Evolutionary conservation across 2,888 invertebrate species (phyloP).

Genomic region (Orthosia gracilis): DNA sequence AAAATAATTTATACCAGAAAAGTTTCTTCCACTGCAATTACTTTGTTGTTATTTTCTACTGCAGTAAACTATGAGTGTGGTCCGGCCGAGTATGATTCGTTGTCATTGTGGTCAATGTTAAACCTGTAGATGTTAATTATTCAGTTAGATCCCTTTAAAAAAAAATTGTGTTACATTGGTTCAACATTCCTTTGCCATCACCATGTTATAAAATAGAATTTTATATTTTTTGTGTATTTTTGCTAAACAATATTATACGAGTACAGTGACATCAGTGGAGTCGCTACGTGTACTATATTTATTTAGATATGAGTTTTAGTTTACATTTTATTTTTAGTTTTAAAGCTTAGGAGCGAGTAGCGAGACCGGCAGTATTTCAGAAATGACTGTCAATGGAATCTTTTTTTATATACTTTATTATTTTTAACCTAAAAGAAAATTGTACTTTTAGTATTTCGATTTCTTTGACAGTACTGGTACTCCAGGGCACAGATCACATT

Average conservation of each 20-base stretch:
- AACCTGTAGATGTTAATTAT: slow-evolving; percentile 37
- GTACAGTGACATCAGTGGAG: slow-evolving; percentile 31
- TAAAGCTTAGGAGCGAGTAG: slow-evolving; percentile 41
- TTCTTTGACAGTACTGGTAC: slow-evolving; percentile 34
- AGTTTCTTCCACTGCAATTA: neutral
- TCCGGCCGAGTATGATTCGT: slow-evolving; percentile 48
- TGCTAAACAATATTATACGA: slow-evolving; percentile 55
- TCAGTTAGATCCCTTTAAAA: slow-evolving; percentile 53
- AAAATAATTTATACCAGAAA: slow-evolving; percentile 21
- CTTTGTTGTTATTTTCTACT: slow-evolving; percentile 3
- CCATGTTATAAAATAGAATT: slow-evolving; percentile 37
- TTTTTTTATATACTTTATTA: slow-evolving; percentile 24
- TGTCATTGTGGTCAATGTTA: slow-evolving; percentile 56
- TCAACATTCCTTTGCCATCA: slow-evolving; percentile 63
- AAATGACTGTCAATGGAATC: slow-evolving; percentile 43
- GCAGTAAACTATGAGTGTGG: slow-evolving; percentile 29
- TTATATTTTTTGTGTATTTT: slow-evolving; percentile 62
- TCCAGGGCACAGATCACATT: slow-evolving; percentile 15
- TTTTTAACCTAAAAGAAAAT: slow-evolving; percentile 19
- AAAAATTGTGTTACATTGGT: slow-evolving; percentile 52
- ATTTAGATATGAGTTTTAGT: slow-evolving; percentile 53
- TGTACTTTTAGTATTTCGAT: slow-evolving; percentile 49
- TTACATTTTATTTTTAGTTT: slow-evolving; percentile 38
- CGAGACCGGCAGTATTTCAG: slow-evolving; percentile 38
- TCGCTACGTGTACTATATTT: slow-evolving; percentile 54